Base-by-base conservation (phyloP, 2,888 invertebrate genomes). In the Epistrophe grossulariae region DNA sequence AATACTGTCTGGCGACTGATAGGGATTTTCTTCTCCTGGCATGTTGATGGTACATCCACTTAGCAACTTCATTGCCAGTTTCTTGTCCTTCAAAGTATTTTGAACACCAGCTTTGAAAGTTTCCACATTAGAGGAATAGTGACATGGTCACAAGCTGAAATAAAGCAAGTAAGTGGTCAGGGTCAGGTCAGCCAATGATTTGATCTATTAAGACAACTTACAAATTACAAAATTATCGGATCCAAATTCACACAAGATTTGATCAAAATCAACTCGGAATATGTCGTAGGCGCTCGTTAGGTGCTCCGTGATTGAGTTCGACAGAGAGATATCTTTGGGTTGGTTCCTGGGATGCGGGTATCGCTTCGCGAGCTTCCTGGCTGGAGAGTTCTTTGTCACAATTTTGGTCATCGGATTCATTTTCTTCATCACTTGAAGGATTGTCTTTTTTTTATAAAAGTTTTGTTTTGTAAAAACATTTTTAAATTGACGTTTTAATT, bases 1-100 rank as follows among this genome's bases (percentile, higher is more conserved):
- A 96, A 96, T 93, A 91, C 95, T 95, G 83, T 95, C 94, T 89
- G 93, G 94, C 0, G 92, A 92, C 72, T 91, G 91, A 83, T 92
- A 91, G 1, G 89, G 89, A 59, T 74, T 93, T 79, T 84, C 92
- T 82, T 89, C n/a, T n/a, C n/a, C n/a, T n/a, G n/a, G n/a, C n/a
- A n/a, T n/a, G n/a, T n/a, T n/a, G n/a, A n/a, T n/a, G n/a, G n/a
- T n/a, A n/a, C n/a, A n/a, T n/a, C n/a, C 92, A 60, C 90, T 91
- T 0, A 93, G 89, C 1, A 93, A 80, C 72, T 93, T 93, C 31
- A 90, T 88, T 8, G 89, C 89, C 24, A 90, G 59, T 55, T 90
- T 90, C 19, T 79, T 73, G 31, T 92, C 89, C 57, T 91, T 89
- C 50, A 93, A 91, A 1, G n/a, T n/a, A n/a, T n/a, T n/a, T n/a